Evolutionary conservation across 1,140 invertebrate species (phyloP), one percentile per base, ranked within the genome.

Genomic region (Philopotamus ludificatus): DNA sequence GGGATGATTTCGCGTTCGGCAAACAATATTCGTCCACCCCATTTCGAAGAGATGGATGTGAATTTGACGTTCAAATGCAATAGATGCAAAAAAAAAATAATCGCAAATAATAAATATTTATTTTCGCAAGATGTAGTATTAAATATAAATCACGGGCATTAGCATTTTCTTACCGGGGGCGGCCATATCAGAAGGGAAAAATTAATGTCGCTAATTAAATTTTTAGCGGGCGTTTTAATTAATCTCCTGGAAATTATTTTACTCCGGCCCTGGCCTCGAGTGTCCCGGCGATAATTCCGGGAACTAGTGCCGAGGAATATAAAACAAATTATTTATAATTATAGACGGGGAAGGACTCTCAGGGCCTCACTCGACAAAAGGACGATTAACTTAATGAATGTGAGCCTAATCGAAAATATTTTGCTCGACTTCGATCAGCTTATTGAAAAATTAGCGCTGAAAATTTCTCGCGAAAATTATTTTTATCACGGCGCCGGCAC

Each of bases 141-240:
- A n/a, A n/a, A 12, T 34, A 34, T 34, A 34, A 34, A 34, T 34
- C 28, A 34, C 28, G 12, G 28, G 28, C 28, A 12, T 34, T 34
- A 34, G 54, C 34, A 42, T 42, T 57, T 57, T 42, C 39, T 57
- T 42, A 20, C 54, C 21, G n/a, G 21, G 41, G 26, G 54, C 7
- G 4, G 50, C 54, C 1, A 57, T 42, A 57, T 28, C 54, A 60
- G 57, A 47, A 45, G 44, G 61, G 62, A 68, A 68, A 68, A 68
- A 68, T 68, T 68, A 65, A 65, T 55, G 58, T 42, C 61, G 22
- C 55, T 68, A 65, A 68, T 65, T 64, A 61, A 61, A 68, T 68
- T 68, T 68, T 68, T 68, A 58, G 55, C 41, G 26, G 66, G 47
- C 44, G 55, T 44, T 45, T 68, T 68, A 68, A 68, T 68, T 68